Base-by-base conservation (phyloP, 2,888 invertebrate genomes). In the Linnaemya vulpina region DNA sequence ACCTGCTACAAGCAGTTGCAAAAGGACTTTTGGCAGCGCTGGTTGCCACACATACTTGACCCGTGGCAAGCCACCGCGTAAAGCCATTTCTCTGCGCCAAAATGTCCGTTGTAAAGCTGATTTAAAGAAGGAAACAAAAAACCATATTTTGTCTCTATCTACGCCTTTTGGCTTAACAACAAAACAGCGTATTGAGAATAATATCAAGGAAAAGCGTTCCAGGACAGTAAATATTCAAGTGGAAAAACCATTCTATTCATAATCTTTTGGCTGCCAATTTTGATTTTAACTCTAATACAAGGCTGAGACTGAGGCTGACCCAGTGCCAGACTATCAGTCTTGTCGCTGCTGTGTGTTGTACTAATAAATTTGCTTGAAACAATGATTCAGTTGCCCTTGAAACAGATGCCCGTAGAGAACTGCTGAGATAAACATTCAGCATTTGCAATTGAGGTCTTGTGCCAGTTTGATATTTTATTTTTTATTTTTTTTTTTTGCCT, bases 381-480 rank as follows among this genome's bases (percentile, higher is more conserved):
- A 58, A 25, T 38, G 15, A 55, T 55, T 7, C 9, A 15, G 3
- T 62, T 60, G 49, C 3, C 67, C 43, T 75, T 74, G 58, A 46
- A 67, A 30, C 11, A n/a, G 35, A 46, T 20, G 7, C 20, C 20
- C 43, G 13, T 62, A 67, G 68, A 55, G 82, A 76, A 71, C 46
- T 63, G 4, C 81, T 77, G 73, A 2, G 46, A 22, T 65, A 9
- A 22, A 58, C 22, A 65, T 63, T 43, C 17, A 30, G 9, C 43
- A 51, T 63, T 65, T 51, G 38, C 65, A 73, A 68, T 73, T 77
- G 73, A 43, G 83, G 30, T 73, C 73, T 74, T 73, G 68, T 70
- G 35, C 78, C 49, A 83, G 70, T 74, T 78, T 11, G 38, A 55
- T 30, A 30, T 30, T 49, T 17, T 58, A 55, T 49, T 51, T 65